phyloP scores from a whole-genome alignment of 2,797 vertebrate species.

The Microctenopoma stevenorrisi region DNA sequence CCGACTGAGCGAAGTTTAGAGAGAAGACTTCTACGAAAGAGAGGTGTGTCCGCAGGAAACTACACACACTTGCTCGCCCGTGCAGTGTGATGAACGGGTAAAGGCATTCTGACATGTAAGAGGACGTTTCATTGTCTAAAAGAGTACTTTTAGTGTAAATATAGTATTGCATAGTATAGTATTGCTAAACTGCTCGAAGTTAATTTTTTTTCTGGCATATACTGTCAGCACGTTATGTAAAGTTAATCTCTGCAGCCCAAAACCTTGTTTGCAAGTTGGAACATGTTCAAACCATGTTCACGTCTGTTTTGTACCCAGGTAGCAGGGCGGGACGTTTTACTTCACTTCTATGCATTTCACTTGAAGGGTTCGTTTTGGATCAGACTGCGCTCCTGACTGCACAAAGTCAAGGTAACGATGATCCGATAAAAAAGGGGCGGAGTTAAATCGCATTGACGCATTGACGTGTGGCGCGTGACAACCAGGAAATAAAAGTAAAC shows the following conservation, averaged over 20 bases:
- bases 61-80: background rate
- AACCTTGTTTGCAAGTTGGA: background rate
- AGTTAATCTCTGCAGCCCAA: background rate
- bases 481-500: constrained; percentile 80
- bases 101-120: too few relatives aligned
- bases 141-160: too few relatives aligned
- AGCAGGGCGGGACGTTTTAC: background rate
- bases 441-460: constrained; percentile 3
- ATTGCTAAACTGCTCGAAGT: too few relatives aligned
- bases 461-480: constrained; percentile 42
- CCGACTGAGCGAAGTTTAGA: constrained; percentile 13
- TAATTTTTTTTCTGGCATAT: too few relatives aligned
- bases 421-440: fast-evolving
- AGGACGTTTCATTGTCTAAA: too few relatives aligned
- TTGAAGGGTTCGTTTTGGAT: background rate
- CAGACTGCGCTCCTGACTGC: constrained; percentile 8
- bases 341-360: too few relatives aligned
- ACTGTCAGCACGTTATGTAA: background rate
- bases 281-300: background rate
- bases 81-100: background rate
- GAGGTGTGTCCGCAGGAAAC: constrained; percentile 47
- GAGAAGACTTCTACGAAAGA: constrained; percentile 2
- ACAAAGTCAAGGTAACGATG: background rate
- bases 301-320: background rate
- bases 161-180: too few relatives aligned